phyloP scores from a whole-genome alignment of 2,797 vertebrate genomes.

The Heteromormyrus szaboi region DNA sequence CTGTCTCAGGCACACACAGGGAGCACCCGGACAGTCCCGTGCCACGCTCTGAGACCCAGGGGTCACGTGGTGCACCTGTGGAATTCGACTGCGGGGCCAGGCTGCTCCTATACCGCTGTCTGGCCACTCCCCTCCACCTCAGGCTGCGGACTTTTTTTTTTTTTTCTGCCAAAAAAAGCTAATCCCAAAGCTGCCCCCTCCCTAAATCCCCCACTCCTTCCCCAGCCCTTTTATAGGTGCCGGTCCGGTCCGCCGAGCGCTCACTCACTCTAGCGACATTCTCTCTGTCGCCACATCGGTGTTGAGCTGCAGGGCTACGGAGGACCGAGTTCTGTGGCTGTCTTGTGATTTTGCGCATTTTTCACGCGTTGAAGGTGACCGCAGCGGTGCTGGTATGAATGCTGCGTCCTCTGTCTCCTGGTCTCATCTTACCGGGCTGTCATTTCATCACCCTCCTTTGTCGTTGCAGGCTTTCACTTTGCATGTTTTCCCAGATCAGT shows the following conservation, averaged over 20 bases:
- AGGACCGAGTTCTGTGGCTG: background rate
- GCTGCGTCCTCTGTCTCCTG: background rate
- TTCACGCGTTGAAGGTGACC: background rate
- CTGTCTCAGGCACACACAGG: background rate
- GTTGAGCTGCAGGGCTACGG: background rate
- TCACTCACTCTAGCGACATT: background rate
- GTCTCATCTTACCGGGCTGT: background rate
- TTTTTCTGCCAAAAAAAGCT: background rate
- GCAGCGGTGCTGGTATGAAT: background rate
- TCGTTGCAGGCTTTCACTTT: background rate
- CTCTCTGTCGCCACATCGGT: background rate
- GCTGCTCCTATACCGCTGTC: background rate
- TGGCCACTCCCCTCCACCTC: background rate
- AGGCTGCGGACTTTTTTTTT: background rate
- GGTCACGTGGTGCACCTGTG: background rate
- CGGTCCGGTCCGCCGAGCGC: background rate
- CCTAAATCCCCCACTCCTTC: background rate
- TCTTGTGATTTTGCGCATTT: background rate
- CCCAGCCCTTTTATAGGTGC: background rate
- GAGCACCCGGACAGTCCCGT: background rate
- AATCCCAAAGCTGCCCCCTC: slow-evolving; percentile 1
- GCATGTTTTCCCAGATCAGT: background rate
- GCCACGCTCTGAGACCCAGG: background rate
- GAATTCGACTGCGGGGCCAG: background rate
- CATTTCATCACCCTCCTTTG: background rate